Evolutionary conservation across 2,888 invertebrate genomes (phyloP), one percentile per base, ranked within the genome.

Genomic region (Oscheius onirici): DNA sequence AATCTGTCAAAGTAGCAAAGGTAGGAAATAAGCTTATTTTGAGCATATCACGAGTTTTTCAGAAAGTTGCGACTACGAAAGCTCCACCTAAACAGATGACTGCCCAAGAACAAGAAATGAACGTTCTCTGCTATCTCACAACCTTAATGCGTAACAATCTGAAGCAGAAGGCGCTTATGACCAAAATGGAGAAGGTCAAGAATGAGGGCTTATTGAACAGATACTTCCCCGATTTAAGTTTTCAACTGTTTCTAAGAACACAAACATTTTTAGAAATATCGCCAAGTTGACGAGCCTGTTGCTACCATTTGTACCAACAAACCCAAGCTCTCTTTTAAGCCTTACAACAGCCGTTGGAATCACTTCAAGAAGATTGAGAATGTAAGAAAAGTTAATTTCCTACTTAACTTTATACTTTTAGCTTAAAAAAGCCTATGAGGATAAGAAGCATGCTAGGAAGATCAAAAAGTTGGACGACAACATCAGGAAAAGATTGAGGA

Each of bases 341-440:
- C 26, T 26, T 55, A 55, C 3, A 13, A n/a, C 54, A 34, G 34
- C 3, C 54, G 49, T 17, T 63, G 26, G n/a, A 63, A 63, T 49
- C 63, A 63, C 34, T 63, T 63, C 24, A 17, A 49, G 10, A 63
- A 46, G 24, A 15, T 63, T 15, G 63, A 63, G 46, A 24, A 22
- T 15, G 63, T 63, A 63, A 17, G 20, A 11, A 20, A 3, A 28
- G 2, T n/a, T n/a, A 2, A 15, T 41, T 17, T n/a, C 41, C n/a
- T n/a, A 24, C 49, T 17, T 49, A 49, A 3, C 3, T 20, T n/a
- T 46, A 34, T 8, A 22, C n/a, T 63, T 63, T 6, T 20, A 63
- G 63, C 26, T 63, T 15, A n/a, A 63, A 34, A 49, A 49, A 1
- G 63, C 49, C 24, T 28, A 49, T 17, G 34, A 63, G 11, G 49